phyloP scores from a whole-genome alignment of 2,797 vertebrate genomes.

The Euphonia xanthogaster region DNA sequence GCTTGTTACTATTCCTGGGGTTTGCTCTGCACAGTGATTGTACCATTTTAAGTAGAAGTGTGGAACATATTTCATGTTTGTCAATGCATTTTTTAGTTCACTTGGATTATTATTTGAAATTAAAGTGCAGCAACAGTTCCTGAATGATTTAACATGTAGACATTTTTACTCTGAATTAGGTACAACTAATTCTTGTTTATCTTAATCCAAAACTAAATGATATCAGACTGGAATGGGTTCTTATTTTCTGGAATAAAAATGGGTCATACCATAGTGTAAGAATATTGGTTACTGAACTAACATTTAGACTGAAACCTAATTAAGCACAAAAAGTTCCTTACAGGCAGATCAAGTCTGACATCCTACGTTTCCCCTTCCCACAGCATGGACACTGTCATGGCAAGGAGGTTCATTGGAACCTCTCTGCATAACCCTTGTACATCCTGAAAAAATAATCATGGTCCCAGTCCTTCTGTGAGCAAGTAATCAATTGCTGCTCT shows the following conservation, averaged over 20 bases:
- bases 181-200: not conserved
- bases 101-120: conserved; percentile 38
- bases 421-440: not conserved
- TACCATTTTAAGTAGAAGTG: conserved; percentile 7
- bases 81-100: conserved; percentile 36
- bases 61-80: conserved; percentile 44
- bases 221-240: not conserved
- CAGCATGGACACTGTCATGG: not conserved
- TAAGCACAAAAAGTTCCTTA: not conserved
- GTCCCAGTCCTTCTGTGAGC: not conserved
- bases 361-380: not conserved
- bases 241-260: not conserved
- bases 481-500: conserved; percentile 2
- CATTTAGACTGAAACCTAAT: not conserved
- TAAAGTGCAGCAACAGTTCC: not conserved
- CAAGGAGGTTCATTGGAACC: not conserved
- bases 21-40: not conserved
- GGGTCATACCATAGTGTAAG: not conserved
- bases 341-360: not conserved
- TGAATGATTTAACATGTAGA: conserved; percentile 26
- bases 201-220: not conserved
- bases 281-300: not conserved
- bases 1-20: conserved; percentile 41
- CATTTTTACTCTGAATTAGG: not conserved
- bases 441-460: not conserved